Conservation (phyloP, 2,113 vertebrate genomes). For the Struthio camelus region DNA sequence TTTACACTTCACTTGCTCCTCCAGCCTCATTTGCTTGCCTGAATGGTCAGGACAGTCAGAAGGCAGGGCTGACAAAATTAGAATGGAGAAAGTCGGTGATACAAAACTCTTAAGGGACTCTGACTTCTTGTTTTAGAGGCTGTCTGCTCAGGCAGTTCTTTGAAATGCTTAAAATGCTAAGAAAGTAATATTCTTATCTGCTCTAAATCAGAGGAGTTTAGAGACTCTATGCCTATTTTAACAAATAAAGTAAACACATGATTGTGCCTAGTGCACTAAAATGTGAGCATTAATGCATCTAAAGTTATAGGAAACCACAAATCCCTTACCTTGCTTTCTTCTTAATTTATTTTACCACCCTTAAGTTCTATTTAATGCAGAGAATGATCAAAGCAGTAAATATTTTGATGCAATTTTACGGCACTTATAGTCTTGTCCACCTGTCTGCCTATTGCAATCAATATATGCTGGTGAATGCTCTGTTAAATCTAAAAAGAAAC, state of each 20-base stretch:
- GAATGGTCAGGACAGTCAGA: neutral
- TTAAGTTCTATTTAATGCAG: neutral
- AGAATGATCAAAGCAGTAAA: neutral
- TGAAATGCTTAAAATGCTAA: neutral
- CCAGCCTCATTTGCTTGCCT: neutral
- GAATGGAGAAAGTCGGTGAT: neutral
- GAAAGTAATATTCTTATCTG: neutral
- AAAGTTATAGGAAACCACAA: neutral
- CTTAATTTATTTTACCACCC: neutral
- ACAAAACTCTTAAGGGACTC: neutral
- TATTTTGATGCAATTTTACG: neutral
- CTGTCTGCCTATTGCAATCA: neutral
- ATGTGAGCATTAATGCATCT: neutral
- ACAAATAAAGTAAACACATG: neutral
- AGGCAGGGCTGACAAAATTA: neutral
- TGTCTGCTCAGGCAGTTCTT: neutral
- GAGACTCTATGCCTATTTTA: neutral
- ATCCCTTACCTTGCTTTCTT: neutral
- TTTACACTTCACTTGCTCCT: slow-evolving; percentile 37
- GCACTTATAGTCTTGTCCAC: neutral
- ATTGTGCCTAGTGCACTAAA: neutral
- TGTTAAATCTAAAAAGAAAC: neutral
- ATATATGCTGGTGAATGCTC: neutral
- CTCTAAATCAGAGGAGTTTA: neutral
- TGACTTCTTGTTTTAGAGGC: neutral